Percentiles rank a stretch among this genome's conserved stretches.
Conservation (phyloP, 2,888 invertebrate species). For the Punctoribates punctum region DNA sequence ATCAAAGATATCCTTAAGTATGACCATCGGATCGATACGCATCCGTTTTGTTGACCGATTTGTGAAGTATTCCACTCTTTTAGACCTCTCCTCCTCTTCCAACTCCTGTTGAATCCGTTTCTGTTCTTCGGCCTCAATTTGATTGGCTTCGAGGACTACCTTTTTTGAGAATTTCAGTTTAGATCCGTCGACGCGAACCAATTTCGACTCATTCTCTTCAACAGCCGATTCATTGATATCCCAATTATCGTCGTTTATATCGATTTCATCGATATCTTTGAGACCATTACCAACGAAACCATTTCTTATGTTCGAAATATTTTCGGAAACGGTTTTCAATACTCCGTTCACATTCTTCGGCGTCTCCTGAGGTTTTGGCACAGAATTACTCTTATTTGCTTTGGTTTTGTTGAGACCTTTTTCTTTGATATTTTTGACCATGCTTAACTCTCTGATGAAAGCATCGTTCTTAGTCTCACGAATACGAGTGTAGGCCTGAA, state of each 20-base stretch:
- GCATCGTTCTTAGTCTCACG: not conserved
- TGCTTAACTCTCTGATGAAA: constrained; percentile 1
- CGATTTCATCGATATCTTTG: not conserved
- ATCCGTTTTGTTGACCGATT: not conserved
- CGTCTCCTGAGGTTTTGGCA: not conserved
- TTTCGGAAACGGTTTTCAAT: not conserved
- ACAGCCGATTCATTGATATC: not conserved
- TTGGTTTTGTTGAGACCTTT: not conserved
- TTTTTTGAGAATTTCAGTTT: not conserved
- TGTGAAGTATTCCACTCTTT: not conserved
- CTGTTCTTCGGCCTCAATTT: not conserved
- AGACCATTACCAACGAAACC: not conserved
- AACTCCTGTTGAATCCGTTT: not conserved
- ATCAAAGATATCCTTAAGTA: constrained; percentile 7
- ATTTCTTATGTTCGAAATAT: not conserved
- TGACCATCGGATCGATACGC: constrained; percentile 18
- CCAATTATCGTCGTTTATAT: constrained; percentile 8
- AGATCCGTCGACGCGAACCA: constrained; percentile 11
- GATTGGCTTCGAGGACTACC: not conserved
- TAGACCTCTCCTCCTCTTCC: not conserved
- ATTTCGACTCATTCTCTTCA: not conserved
- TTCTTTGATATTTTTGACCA: constrained; percentile 1
- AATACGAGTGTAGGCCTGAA: constrained; percentile 1
- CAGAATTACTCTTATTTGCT: not conserved
- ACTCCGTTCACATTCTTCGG: not conserved